Conservation (phyloP, 2,888 invertebrate genomes). For the Dynastes tityus region DNA sequence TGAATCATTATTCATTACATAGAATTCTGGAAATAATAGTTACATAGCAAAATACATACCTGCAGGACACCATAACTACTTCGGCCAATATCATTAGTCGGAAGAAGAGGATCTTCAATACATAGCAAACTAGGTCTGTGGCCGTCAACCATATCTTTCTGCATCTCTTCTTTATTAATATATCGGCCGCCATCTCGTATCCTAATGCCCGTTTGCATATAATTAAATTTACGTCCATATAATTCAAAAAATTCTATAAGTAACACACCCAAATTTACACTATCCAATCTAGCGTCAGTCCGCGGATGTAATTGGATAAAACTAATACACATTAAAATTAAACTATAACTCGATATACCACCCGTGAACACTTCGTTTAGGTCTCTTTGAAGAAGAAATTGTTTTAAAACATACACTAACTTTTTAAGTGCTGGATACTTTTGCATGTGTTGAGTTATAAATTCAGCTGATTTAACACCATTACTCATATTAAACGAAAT, state of each 20-base stretch:
- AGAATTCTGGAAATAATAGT: not conserved
- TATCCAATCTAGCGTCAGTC: slow-evolving; percentile 74
- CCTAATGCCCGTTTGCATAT: slow-evolving; percentile 93
- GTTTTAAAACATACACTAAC: slow-evolving; percentile 97
- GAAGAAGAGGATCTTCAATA: slow-evolving; percentile 97
- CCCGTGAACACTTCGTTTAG: slow-evolving; percentile 99
- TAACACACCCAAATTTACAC: slow-evolving; percentile 89
- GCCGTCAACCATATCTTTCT: slow-evolving; percentile 94
- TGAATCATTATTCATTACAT: too few species aligned
- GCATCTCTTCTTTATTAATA: slow-evolving; percentile 94
- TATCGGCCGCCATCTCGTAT: slow-evolving; percentile 95
- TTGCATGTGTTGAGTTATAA: slow-evolving; percentile 92
- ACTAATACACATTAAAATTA: slow-evolving; percentile 98
- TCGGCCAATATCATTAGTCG: slow-evolving; percentile 97
- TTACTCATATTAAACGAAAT: slow-evolving; percentile 99
- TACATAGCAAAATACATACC: slow-evolving; percentile 67
- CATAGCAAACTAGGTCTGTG: slow-evolving; percentile 95
- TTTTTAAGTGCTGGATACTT: slow-evolving; percentile 93
- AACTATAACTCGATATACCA: slow-evolving; percentile 98
- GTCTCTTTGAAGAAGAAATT: slow-evolving; percentile 97
- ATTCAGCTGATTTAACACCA: slow-evolving; percentile 96
- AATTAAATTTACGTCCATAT: slow-evolving; percentile 97
- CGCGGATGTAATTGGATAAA: slow-evolving; percentile 95
- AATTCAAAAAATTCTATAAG: slow-evolving; percentile 98
- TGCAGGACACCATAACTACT: slow-evolving; percentile 96